phyloP scores from a whole-genome alignment of 2,888 invertebrate species.

The Leptinotarsa haldemani region DNA sequence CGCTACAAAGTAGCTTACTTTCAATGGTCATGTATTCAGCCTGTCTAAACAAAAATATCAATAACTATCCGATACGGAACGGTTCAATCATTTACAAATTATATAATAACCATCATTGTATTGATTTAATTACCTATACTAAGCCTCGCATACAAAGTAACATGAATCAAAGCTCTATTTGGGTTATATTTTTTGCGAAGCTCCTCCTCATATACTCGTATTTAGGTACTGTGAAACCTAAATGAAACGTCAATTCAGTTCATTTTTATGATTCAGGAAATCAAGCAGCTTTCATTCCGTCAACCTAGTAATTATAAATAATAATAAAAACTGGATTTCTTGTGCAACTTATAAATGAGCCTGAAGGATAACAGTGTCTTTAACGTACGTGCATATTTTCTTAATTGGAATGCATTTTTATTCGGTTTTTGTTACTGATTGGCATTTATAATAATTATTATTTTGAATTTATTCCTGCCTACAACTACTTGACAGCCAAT shows the following conservation, averaged over 20 bases:
- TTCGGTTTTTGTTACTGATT: neutral
- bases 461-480: neutral
- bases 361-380: constrained; percentile 13
- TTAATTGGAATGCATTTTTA: constrained; percentile 10
- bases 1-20: too few species aligned
- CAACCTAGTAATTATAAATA: neutral
- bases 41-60: too few species aligned
- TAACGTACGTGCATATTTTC: constrained; percentile 2
- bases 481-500: neutral
- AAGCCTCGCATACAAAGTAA: too few species aligned
- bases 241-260: neutral
- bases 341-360: neutral
- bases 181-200: too few species aligned
- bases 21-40: too few species aligned
- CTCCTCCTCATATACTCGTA: neutral
- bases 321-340: constrained; percentile 4
- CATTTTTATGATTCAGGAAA: constrained; percentile 15
- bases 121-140: too few species aligned
- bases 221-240: neutral
- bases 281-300: neutral
- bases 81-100: too few species aligned
- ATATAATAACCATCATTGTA: too few species aligned
- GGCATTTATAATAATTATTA: neutral
- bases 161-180: too few species aligned
- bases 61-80: too few species aligned